These are phyloP conservation scores for Semibalanus balanoides DNA, from an alignment of 1,140 invertebrate species.

Conservation along the genomic window DNA sequence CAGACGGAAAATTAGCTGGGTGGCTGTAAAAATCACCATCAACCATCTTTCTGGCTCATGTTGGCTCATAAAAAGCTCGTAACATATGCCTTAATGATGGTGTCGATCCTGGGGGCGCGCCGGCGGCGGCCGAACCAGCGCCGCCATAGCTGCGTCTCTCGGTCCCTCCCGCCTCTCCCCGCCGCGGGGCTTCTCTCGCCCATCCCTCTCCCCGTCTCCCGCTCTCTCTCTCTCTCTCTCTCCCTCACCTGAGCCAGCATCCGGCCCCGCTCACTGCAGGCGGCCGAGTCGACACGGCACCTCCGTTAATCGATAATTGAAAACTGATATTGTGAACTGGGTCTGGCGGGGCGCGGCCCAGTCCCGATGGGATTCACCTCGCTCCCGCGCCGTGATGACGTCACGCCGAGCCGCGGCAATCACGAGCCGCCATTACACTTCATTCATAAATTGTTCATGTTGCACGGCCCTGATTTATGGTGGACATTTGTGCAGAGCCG, in stretches of 20 bases:
- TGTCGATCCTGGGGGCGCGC: not conserved
- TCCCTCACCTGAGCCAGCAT: too few species aligned
- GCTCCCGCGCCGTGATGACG: too few species aligned
- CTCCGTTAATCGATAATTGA: not conserved
- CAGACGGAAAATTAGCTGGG: not conserved
- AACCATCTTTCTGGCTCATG: not conserved
- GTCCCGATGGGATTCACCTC: too few species aligned
- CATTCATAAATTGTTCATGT: not conserved
- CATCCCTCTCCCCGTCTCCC: too few species aligned
- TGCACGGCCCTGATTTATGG: not conserved
- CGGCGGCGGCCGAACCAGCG: too few species aligned
- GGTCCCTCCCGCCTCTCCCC: not conserved
- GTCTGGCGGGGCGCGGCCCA: too few species aligned
- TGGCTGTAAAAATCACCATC: not conserved
- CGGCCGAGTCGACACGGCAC: not conserved
- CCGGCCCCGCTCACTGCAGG: not conserved
- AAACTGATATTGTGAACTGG: not conserved
- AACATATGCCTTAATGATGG: not conserved
- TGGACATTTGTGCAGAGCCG: too few species aligned
- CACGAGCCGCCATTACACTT: not conserved
- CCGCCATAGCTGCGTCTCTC: not conserved
- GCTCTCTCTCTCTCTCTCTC: too few species aligned
- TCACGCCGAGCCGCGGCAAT: not conserved
- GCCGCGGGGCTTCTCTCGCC: too few species aligned
- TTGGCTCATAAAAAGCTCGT: not conserved